Base-by-base conservation (phyloP, 2,113 vertebrate genomes). In the Cariama cristata region DNA sequence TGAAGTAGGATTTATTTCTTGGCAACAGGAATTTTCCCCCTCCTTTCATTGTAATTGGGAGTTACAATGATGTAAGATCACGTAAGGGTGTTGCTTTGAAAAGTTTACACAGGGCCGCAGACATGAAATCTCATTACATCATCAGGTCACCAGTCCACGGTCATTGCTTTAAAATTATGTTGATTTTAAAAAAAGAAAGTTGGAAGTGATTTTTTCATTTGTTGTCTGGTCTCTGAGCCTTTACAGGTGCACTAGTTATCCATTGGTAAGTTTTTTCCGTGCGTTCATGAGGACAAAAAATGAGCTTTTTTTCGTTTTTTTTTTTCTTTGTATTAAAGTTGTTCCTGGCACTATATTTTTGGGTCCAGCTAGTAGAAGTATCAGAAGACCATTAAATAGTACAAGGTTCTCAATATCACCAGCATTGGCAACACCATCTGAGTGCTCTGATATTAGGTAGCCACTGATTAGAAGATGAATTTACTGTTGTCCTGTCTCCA, bases 71-170 rank as follows among this genome's bases (percentile, higher is more conserved):
- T 58, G 86, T 95, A 91, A 96, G 56, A 66, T 40, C 44, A 3
- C 68, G 22, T 52, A 59, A 94, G 75, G 44, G 59, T 91, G 76
- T 92, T 93, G 52, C 60, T 95, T 91, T 94, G 49, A 96, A 67
- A 90, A 68, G 86, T 88, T 94, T 86, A 64, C 2, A 1, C 47
- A 35, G 30, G 52, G 76, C 40, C 6, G 5, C 86, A 88, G 91
- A 92, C 68, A 28, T 42, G 64, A 92, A 93, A 92, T 62, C 35
- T 93, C 62, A 81, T 96, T 97, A 93, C 83, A 72, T 95, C 92
- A 86, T 60, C 1, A 0, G 56, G 56, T 96, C 68, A 88, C 55
- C 32, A 74, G 52, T 81, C 71, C 47, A 55, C 1, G 7, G 59
- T 33, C 79, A 71, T 49, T 64, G 66, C 77, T 93, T 84, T 89